Base-by-base conservation (phyloP, 1,140 invertebrate genomes). In the Neoseiulus cucumeris region DNA sequence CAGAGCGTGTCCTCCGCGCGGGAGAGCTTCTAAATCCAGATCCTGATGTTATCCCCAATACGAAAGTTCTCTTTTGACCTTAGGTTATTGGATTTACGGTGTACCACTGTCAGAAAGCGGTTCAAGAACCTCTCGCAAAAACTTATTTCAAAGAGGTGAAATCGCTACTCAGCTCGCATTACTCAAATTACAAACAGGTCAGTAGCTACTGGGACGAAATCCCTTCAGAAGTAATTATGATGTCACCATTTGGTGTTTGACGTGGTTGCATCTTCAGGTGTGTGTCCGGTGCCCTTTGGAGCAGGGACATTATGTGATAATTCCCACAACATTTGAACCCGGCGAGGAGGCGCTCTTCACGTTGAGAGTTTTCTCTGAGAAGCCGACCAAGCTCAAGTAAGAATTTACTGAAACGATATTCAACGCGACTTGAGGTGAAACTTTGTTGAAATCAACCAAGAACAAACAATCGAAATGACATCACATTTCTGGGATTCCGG, bases 281-380 rank as follows among this genome's bases (percentile, higher is more conserved):
- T 66, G 45, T 22, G 47, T 79, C 44, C 79, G 89, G 68, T 89
- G 86, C 73, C 82, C 84, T 66, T 75, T 93, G 67, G 86, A 91
- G 72, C 82, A 85, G 70, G 88, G 89, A 1, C 83, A 84, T 30
- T 92, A 89, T 76, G 76, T 93, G 14, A 79, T 93, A 39, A 81
- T 93, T 71, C 89, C 90, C 12, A 92, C 90, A 1, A 92, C 89
- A 1, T 92, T 91, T 75, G 89, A 92, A 75, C 87, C 90, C 0
- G 84, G 85, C 0, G 86, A 91, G 74, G 90, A 92, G 77, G 87
- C 87, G 0, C 84, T 83, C 68, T 91, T 89, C 72, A 87, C 87
- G 0, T 75, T 90, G 6, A 75, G 87, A 68, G 84, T 89, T n/a
- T 88, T 84, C 73, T 87, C 87, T 18, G 82, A 80, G 68, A 87